Base-by-base conservation (phyloP, 2,113 vertebrate genomes). In the Aspiorhynchus laticeps region DNA sequence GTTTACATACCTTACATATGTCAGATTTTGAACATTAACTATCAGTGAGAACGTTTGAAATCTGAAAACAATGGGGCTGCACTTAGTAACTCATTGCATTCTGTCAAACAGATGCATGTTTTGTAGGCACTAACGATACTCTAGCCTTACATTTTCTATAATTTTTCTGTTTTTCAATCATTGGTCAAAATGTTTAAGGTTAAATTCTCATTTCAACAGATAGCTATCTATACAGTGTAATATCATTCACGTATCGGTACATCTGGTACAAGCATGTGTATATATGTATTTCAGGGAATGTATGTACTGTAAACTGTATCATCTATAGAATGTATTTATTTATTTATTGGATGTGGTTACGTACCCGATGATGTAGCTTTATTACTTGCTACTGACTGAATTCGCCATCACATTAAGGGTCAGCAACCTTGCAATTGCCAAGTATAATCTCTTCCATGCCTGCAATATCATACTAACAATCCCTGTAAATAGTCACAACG, bases 211-310 rank as follows among this genome's bases (percentile, higher is more conserved):
- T 15, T 36, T 67, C 24, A 82, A 9, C 19, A 2, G n/a, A 38
- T 63, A 10, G 10, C 67, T 28, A 53, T 88, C 46, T 65, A 85
- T 78, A 73, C 33, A 69, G 28, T 65, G 15, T 65, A 71, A 74
- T 21, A 73, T 65, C 5, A 67, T 17, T 63, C 76, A 61, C 69
- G 80, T 86, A 86, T 87, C 90, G 83, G 79, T 82, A 77, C 26
- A 51, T 85, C 38, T 84, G 75, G 77, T 91, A 76, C 87, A 88
- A 90, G 94, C 94, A 94, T 95, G 93, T 94, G 93, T 94, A 93
- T 92, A 94, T 93, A 93, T 94, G 91, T 92, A 94, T 92, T 92
- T 92, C 90, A 94, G 91, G 93, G 94, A 95, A 95, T 95, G 94
- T 95, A 95, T 91, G 90, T 94, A 95, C 90, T 94, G 93, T 95